phyloP scores from a whole-genome alignment of 1,140 invertebrate species.

The Ceratina australensis region DNA sequence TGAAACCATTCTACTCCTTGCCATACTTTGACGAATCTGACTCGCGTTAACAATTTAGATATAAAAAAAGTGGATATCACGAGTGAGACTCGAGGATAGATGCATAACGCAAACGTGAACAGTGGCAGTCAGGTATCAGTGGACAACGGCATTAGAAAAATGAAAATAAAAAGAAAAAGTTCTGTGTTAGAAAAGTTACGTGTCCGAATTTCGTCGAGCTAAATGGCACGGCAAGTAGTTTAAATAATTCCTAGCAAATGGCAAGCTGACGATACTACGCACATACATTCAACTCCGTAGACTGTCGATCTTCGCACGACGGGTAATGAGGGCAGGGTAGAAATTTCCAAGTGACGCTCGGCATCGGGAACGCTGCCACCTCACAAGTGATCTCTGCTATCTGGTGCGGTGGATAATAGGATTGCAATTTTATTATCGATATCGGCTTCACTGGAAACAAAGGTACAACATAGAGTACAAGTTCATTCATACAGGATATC shows the following conservation, averaged over 20 bases:
- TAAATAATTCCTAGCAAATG: too few species aligned
- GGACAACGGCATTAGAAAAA: too few species aligned
- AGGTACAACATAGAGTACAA: background rate
- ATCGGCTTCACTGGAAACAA: slow-evolving; percentile 74
- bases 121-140: too few species aligned
- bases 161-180: background rate
- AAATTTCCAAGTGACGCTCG: slow-evolving; percentile 79
- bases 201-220: too few species aligned
- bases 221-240: too few species aligned
- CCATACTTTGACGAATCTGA: too few species aligned
- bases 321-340: slow-evolving; percentile 70
- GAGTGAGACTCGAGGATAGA: too few species aligned
- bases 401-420: slow-evolving; percentile 75
- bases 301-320: slow-evolving; percentile 36
- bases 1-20: too few species aligned
- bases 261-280: background rate
- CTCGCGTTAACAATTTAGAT: too few species aligned
- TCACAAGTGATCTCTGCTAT: slow-evolving; percentile 74
- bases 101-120: too few species aligned
- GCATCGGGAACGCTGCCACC: slow-evolving; percentile 76
- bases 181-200: too few species aligned
- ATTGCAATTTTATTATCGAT: slow-evolving; percentile 70
- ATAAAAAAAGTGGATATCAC: too few species aligned
- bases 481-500: background rate
- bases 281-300: slow-evolving; percentile 39